Percentiles rank a stretch among this genome's conserved stretches.
Conservation (phyloP, 2,797 vertebrate species). For the Pseudotriccus pelzelni region DNA sequence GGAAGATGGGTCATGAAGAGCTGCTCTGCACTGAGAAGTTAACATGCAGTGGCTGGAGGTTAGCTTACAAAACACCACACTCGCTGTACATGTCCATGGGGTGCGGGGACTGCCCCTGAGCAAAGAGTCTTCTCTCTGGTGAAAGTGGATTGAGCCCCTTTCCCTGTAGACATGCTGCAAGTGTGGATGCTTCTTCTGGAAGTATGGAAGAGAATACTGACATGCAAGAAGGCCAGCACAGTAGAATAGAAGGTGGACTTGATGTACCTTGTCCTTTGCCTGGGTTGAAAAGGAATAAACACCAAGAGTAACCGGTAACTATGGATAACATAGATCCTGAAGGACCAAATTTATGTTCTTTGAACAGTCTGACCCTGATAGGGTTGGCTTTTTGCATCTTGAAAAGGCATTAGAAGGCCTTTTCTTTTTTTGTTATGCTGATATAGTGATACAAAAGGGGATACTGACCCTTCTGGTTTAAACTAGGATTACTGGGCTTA, state of each 20-base stretch:
- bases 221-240: neutral
- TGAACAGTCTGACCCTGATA: neutral
- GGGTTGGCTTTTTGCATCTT: neutral
- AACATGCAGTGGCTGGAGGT: neutral
- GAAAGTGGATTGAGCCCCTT: neutral
- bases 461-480: neutral
- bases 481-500: neutral
- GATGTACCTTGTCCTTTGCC: neutral
- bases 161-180: neutral
- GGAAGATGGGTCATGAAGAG: neutral
- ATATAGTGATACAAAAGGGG: neutral
- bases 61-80: neutral
- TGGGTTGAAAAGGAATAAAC: neutral
- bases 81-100: too few relatives aligned
- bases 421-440: neutral
- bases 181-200: neutral
- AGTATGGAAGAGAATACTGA: neutral
- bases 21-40: neutral
- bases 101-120: neutral
- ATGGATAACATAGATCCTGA: neutral
- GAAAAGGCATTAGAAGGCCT: neutral
- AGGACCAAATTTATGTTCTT: neutral
- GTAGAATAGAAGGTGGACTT: neutral
- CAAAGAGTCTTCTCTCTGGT: neutral
- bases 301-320: neutral